Conservation (phyloP, 2,113 vertebrate genomes). For the rat (Rattus norvegicus) region GRCr8 NC_086025.1:126371501-126372000, state of each 20-base stretch:
- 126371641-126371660: constrained; percentile 16
- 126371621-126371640: background rate
- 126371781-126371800: too few relatives aligned
- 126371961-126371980: background rate
- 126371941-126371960: background rate
- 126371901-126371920: too few relatives aligned
- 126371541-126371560: background rate
- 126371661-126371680: constrained; percentile 27
- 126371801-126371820: too few relatives aligned
- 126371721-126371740: background rate
- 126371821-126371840: too few relatives aligned
- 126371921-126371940: too few relatives aligned
- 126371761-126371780: background rate
- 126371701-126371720: constrained; percentile 52
- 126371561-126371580: background rate
- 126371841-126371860: too few relatives aligned
- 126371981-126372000: background rate
- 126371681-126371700: background rate
- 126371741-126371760: background rate
- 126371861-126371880: too few relatives aligned
- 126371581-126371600: background rate
- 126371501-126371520: background rate
- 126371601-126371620: background rate
- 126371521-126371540: background rate
- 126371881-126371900: too few relatives aligned